Evolutionary conservation across 1,140 invertebrate genomes (phyloP).

Genomic region (Leptonema lineaticorne): DNA sequence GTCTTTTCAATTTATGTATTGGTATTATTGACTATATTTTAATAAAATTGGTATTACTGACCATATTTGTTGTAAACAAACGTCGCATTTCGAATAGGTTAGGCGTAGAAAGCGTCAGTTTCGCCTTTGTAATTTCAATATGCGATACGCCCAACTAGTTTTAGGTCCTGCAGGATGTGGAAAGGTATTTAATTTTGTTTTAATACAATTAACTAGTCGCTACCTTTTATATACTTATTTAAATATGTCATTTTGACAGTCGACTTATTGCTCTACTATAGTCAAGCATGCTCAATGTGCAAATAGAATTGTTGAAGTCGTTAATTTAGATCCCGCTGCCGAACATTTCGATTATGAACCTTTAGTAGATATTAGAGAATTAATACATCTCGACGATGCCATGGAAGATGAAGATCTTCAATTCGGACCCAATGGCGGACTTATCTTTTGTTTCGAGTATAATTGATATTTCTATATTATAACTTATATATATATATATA

Average conservation of each 20-base stretch:
- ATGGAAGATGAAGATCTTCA: slow-evolving; percentile 95
- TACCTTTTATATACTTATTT: slow-evolving; percentile 10
- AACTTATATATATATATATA: background rate
- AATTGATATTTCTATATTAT: slow-evolving; percentile 43
- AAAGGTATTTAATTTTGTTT: slow-evolving; percentile 62
- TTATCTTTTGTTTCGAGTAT: slow-evolving; percentile 96
- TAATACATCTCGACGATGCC: slow-evolving; percentile 93
- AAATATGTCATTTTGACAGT: slow-evolving; percentile 57
- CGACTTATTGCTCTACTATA: slow-evolving; percentile 92
- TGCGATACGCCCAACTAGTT: slow-evolving; percentile 92
- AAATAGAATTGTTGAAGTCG: slow-evolving; percentile 77
- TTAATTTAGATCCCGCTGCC: slow-evolving; percentile 97
- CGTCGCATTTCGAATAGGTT: no score
- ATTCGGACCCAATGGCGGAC: slow-evolving; percentile 96
- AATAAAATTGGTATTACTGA: no score
- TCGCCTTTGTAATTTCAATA: slow-evolving; percentile 47
- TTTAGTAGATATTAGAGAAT: slow-evolving; percentile 84
- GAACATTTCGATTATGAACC: slow-evolving; percentile 93
- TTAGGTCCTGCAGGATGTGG: slow-evolving; percentile 95
- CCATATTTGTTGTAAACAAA: no score
- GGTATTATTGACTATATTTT: no score
- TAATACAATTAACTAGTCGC: background rate
- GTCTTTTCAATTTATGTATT: no score
- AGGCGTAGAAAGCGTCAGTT: background rate
- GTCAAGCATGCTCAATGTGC: slow-evolving; percentile 78